Evolutionary conservation across 2,113 vertebrate genomes (phyloP).

Genomic region (Oreochromis spilurus): DNA sequence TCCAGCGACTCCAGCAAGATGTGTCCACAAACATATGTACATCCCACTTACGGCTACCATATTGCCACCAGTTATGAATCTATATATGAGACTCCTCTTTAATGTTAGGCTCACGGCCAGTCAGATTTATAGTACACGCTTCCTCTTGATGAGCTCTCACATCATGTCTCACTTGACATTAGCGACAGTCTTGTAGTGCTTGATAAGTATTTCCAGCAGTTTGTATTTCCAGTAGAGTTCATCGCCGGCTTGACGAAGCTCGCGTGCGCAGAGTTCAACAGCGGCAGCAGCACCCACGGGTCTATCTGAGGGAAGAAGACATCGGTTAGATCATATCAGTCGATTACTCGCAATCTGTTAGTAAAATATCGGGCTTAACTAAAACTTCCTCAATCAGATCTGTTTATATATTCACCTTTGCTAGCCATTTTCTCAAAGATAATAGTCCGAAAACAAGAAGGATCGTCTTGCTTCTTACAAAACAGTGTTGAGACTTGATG

Average conservation of each 20-base stretch:
- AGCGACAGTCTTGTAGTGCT: constrained; percentile 35
- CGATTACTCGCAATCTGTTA: not conserved
- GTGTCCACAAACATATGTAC: not conserved
- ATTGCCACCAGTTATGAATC: not conserved
- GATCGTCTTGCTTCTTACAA: not conserved
- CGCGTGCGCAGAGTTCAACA: constrained; percentile 14
- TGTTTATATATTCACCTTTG: constrained; percentile 32
- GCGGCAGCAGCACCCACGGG: not conserved
- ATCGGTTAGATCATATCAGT: not conserved
- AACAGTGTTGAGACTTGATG: not conserved
- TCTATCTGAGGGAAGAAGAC: not conserved
- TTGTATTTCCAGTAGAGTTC: constrained; percentile 57
- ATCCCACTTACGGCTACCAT: not conserved
- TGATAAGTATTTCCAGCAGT: constrained; percentile 55
- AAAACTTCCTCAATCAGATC: not conserved
- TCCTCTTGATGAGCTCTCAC: not conserved
- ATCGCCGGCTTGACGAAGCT: constrained; percentile 60
- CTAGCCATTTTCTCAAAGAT: not conserved
- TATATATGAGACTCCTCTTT: not conserved
- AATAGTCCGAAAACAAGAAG: not conserved
- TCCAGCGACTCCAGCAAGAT: not conserved
- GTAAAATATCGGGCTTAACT: not conserved
- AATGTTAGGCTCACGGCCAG: not conserved
- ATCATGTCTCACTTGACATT: constrained; percentile 17
- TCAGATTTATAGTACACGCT: not conserved